Evolutionary conservation across 2,888 invertebrate species (phyloP), one percentile per base, ranked within the genome.

Genomic region (Acleris literana): DNA sequence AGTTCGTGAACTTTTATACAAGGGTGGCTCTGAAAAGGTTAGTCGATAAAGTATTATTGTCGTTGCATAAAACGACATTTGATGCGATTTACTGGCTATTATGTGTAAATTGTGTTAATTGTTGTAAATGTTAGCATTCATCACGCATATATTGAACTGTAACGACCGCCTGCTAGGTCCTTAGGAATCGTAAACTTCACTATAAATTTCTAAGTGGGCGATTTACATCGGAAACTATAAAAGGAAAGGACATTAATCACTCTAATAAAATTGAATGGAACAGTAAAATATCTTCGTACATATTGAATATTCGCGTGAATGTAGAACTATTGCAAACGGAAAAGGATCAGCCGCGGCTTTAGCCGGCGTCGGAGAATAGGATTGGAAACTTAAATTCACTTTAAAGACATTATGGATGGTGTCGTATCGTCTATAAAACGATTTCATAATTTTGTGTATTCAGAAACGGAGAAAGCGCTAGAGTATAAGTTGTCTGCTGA

Each of bases 231-330:
- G 69, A 61, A 63, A 60, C 63, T 71, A 65, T 70, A 70, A 73
- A 70, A 72, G 69, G 68, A 72, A 63, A 71, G 48, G 68, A 69
- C 67, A 73, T 71, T 75, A 73, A 74, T 77, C 73, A 71, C 70
- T 58, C 61, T 71, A 72, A 74, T 77, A 77, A 79, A 78, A 75
- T 75, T 72, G 71, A 72, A 74, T 78, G 56, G 71, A 75, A 73
- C 71, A 64, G 70, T 72, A 72, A 74, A 76, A 74, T 75, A 73
- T 69, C 73, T 73, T 70, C 65, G 70, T 71, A 63, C 62, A 59
- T 69, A 69, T 48, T 63, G 60, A 69, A 72, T 74, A 72, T 72
- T 74, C 71, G 70, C 69, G 71, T 63, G 70, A 70, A 76, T 73
- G 65, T 71, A 69, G 76, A 76, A 78, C 79, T 78, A 80, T 77